Conservation (phyloP, 2,797 vertebrate species). For the Buceros bicornis region DNA sequence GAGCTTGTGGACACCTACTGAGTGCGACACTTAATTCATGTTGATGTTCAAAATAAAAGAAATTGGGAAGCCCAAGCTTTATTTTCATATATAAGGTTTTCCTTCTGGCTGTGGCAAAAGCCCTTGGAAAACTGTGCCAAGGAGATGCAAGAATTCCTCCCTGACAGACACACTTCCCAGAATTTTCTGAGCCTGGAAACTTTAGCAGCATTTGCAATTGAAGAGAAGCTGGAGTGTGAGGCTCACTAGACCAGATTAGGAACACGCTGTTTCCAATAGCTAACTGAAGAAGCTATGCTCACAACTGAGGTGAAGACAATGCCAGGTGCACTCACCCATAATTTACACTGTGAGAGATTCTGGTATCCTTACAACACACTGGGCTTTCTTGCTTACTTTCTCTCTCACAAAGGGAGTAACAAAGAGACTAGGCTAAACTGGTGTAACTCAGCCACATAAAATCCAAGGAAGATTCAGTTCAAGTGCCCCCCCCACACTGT, state of each 20-base stretch:
- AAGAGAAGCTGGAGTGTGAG: slow-evolving; percentile 3
- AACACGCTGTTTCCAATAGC: slow-evolving; percentile 39
- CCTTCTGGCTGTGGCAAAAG: slow-evolving; percentile 31
- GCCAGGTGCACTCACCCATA: not conserved
- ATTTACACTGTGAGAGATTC: not conserved
- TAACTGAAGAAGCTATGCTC: slow-evolving; percentile 51
- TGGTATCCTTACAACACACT: fast-evolving
- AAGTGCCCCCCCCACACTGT: fast-evolving
- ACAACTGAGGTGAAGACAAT: slow-evolving; percentile 4
- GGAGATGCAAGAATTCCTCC: slow-evolving; percentile 70
- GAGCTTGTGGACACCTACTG: slow-evolving; percentile 6
- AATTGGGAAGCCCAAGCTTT: slow-evolving; percentile 24
- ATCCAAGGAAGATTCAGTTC: not conserved
- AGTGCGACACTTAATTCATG: not conserved
- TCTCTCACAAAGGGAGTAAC: not conserved
- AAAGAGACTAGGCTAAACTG: not conserved
- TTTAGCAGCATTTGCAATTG: slow-evolving; percentile 51
- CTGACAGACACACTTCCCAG: not conserved
- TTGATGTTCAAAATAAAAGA: not conserved
- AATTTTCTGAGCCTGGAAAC: slow-evolving; percentile 57
- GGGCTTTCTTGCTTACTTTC: not conserved
- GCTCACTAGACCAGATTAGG: slow-evolving; percentile 34
- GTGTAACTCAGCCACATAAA: not conserved
- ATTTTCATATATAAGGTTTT: slow-evolving; percentile 59
- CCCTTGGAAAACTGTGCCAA: slow-evolving; percentile 57